These are phyloP conservation scores for Dioctria linearis DNA, from an alignment of 2,888 invertebrate genomes.

Conservation along the genomic window DNA sequence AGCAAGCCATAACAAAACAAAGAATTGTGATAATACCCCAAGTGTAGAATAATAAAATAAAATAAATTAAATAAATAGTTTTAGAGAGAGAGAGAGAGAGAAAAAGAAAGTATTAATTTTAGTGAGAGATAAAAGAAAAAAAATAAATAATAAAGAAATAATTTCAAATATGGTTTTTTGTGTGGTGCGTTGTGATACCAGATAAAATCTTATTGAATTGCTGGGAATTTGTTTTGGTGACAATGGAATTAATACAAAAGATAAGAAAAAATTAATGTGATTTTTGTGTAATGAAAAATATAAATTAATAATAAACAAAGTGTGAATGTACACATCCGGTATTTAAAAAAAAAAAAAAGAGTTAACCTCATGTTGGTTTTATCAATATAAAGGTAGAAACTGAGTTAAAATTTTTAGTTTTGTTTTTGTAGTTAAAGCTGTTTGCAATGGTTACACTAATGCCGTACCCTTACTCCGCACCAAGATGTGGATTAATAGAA, in stretches of 20 bases:
- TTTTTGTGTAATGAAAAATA: slow-evolving; percentile 27
- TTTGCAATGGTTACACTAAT: slow-evolving; percentile 70
- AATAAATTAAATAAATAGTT: no score
- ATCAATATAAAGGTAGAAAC: slow-evolving; percentile 31
- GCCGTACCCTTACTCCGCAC: slow-evolving; percentile 71
- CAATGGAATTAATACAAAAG: slow-evolving; percentile 16
- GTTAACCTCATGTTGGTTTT: slow-evolving; percentile 23
- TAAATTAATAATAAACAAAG: not conserved
- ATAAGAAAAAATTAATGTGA: not conserved
- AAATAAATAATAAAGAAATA: no score
- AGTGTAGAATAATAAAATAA: not conserved
- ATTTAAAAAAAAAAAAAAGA: not conserved
- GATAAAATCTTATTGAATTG: not conserved
- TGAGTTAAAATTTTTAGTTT: slow-evolving; percentile 35
- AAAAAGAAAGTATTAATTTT: no score
- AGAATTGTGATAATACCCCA: not conserved
- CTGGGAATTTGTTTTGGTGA: slow-evolving; percentile 6
- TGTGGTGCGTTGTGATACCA: slow-evolving; percentile 11
- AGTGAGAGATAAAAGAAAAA: no score
- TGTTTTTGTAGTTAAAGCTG: slow-evolving; percentile 40
- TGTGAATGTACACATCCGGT: slow-evolving; percentile 32
- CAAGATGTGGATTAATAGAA: slow-evolving; percentile 71
- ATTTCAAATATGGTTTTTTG: not conserved
- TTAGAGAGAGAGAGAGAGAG: no score
- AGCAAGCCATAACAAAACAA: slow-evolving; percentile 3